Evolutionary conservation across 2,797 vertebrate species (phyloP).

Genomic region (Phrynocephalus vlangalii): DNA sequence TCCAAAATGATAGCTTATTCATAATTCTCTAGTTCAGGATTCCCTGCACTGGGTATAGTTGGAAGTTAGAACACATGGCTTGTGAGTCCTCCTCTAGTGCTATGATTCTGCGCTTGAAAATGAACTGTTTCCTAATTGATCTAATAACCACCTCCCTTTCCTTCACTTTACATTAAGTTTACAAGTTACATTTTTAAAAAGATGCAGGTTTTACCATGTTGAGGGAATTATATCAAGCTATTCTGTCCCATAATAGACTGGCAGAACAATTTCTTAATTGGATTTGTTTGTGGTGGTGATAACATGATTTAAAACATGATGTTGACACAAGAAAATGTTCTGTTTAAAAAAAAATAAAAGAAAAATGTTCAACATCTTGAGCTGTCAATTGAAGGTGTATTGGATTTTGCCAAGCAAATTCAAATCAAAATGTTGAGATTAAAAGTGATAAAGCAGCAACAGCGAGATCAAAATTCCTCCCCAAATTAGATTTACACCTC

Average conservation of each 20-base stretch:
- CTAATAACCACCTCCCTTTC: constrained; percentile 33
- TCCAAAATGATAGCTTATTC: too few species aligned
- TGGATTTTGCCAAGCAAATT: constrained; percentile 77
- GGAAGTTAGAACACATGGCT: too few species aligned
- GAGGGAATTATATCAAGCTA: constrained; percentile 61
- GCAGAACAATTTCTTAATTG: constrained; percentile 73
- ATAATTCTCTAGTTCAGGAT: too few species aligned
- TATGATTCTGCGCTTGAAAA: constrained; percentile 35
- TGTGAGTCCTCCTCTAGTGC: background rate
- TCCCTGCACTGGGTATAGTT: too few species aligned
- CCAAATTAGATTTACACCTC: constrained; percentile 76
- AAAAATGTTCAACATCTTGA: constrained; percentile 54
- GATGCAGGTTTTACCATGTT: constrained; percentile 48
- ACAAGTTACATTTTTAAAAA: constrained; percentile 60
- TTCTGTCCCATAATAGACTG: constrained; percentile 55
- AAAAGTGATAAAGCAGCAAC: constrained; percentile 76
- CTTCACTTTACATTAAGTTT: constrained; percentile 52
- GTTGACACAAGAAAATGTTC: constrained; percentile 63
- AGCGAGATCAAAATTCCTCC: constrained; percentile 70
- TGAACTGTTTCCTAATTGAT: constrained; percentile 47
- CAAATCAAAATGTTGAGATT: constrained; percentile 76
- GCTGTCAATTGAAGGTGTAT: constrained; percentile 69
- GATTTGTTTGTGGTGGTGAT: constrained; percentile 69
- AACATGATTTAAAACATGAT: constrained; percentile 73
- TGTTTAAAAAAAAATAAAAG: constrained; percentile 15